Base-by-base conservation (phyloP, 30 jellyfish, hydroid and myxozoan species). In the Aurelia sp. region DNA sequence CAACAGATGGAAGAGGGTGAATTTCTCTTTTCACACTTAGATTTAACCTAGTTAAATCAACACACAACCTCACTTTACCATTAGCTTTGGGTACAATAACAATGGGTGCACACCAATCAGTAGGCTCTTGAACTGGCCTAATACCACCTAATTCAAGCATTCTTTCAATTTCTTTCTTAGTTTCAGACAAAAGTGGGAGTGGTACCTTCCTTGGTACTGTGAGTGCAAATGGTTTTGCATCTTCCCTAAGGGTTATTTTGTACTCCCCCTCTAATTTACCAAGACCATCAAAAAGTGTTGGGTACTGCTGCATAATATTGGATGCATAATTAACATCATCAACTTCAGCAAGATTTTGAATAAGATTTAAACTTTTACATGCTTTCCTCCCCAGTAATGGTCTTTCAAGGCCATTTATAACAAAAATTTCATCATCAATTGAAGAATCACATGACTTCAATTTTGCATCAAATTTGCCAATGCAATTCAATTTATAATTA, bases 61-160 rank as follows among this genome's bases (percentile, higher is more conserved):
- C 83, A 83, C 95, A 81, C 18, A 89, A 27, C 31, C 95, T 63
- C 21, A 89, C 83, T 31, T 89, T 52, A 41, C 62, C 82, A 31
- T n/a, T n/a, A n/a, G n/a, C n/a, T n/a, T n/a, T n/a, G n/a, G 75
- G 73, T 23, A 73, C 91, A 17, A 73, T 88, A n/a, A 89, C 87
- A 22, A 89, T 81, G 1, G 95, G 87, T 11, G 87, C 86, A 59
- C 90, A 73, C 96, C 95, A 81, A 62, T 73, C 96, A 12, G 97
- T 89, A 9, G 90, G 91, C 27, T 71, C 70, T 16, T 89, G 93
- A 15, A 81, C 74, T 55, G 74, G 85, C 60, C 53, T 71, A 3
- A 82, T 89, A 61, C 83, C 96, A 13, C 97, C 93, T 69, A 81
- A n/a, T 63, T 12, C 40, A 13, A 40, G 63, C 97, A 89, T 89